Evolutionary conservation across 2,888 invertebrate genomes (phyloP), one percentile per base, ranked within the genome.

Genomic region (Carpatolechia fugitivella): DNA sequence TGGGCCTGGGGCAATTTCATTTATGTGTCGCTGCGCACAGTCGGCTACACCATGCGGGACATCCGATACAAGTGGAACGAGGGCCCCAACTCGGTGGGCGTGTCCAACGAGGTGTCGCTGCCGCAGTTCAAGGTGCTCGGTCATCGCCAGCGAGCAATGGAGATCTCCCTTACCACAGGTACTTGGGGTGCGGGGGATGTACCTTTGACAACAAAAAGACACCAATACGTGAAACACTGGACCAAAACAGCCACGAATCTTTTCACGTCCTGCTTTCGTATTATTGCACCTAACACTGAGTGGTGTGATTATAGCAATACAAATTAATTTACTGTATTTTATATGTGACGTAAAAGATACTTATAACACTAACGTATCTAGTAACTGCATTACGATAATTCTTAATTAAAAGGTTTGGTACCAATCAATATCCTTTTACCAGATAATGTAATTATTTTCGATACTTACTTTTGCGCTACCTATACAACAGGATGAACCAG

Each of bases 51-150:
- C 91, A 97, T 97, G 97, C 94, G 96, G 92, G 97, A 98, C 94
- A 97, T 97, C 93, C 95, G 97, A 85, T 98, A 98, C 95, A 96
- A 96, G 91, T 98, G 98, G 98, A 96, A 97, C 93, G 96, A 97
- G 91, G 97, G 97, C 78, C 95, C 96, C 84, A 95, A 96, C 92
- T 97, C 97, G 88, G 97, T 98, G 90, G 97, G 97, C 91, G 97
- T 98, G 84, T 97, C 97, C 92, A 95, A 95, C 91, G 97, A 97
- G 92, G 97, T 98, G 91, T 97, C 97, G 82, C 95, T 98, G 90
- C 98, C 98, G 91, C 98, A 98, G 93, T 98, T 98, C 95, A 97
- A 97, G 94, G 97, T 98, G 91, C 95, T 98, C 91, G 98, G 98
- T 82, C 97, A 97, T 93, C 95, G 97, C 79, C 97, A 97, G 92